Evolutionary conservation across 2,888 invertebrate genomes (phyloP).

Genomic region (Eledona agricola): DNA sequence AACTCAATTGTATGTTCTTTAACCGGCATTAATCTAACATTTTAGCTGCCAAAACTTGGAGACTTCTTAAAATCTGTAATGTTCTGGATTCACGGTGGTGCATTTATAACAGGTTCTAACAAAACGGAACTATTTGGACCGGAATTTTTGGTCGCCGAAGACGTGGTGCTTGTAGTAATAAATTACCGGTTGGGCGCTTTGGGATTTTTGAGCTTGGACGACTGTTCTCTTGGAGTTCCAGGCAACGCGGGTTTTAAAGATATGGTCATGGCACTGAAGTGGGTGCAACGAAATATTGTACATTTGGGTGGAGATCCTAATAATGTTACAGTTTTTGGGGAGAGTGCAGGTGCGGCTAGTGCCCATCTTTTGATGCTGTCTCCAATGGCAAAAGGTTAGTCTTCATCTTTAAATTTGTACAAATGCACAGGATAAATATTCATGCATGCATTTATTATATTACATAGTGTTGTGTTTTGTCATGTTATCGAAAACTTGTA

Average conservation of each 20-base stretch:
- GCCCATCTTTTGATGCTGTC: constrained; percentile 62
- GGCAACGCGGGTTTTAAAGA: constrained; percentile 65
- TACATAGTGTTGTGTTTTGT: too few species aligned
- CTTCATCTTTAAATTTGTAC: too few species aligned
- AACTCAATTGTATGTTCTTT: not conserved
- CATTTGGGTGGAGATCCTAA: constrained; percentile 63
- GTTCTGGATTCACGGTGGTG: constrained; percentile 63
- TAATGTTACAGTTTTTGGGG: constrained; percentile 64
- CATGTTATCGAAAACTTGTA: too few species aligned
- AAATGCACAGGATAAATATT: too few species aligned
- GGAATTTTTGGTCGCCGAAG: constrained; percentile 49
- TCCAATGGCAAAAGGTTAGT: constrained; percentile 56
- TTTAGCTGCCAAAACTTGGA: not conserved
- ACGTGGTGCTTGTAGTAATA: constrained; percentile 53
- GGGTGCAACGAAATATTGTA: constrained; percentile 62
- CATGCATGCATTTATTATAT: too few species aligned
- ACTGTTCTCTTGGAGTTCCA: constrained; percentile 60
- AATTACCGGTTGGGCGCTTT: constrained; percentile 52
- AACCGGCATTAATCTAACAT: constrained; percentile 1
- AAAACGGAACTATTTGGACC: constrained; percentile 51
- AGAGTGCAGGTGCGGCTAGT: constrained; percentile 63
- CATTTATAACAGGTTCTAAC: constrained; percentile 57
- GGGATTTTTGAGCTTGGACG: constrained; percentile 63
- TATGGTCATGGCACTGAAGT: constrained; percentile 62
- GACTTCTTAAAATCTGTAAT: constrained; percentile 51